Evolutionary conservation across 1,140 invertebrate species (phyloP).

Genomic region (Druon quercuslanigerum): DNA sequence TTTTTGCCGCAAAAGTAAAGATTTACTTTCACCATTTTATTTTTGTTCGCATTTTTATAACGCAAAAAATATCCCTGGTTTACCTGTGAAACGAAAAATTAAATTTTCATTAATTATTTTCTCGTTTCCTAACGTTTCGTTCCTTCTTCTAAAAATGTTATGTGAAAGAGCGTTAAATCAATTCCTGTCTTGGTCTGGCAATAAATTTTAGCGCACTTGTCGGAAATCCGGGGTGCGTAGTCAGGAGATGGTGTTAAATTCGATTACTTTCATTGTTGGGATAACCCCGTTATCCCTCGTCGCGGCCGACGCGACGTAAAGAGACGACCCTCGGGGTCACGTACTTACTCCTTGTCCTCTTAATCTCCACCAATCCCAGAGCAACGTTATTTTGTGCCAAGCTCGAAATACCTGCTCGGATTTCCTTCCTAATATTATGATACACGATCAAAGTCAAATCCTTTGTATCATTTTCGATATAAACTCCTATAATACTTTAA

Average conservation of each 20-base stretch:
- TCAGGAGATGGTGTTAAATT: constrained; percentile 71
- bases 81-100: too few species aligned
- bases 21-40: too few species aligned
- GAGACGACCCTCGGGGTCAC: constrained; percentile 66
- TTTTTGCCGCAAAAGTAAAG: too few species aligned
- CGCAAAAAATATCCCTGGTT: too few species aligned
- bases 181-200: constrained; percentile 35
- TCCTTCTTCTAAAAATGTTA: too few species aligned
- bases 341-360: constrained; percentile 68
- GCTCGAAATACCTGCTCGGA: constrained; percentile 33
- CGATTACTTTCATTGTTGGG: constrained; percentile 73
- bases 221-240: constrained; percentile 58
- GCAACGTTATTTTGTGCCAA: constrained; percentile 44
- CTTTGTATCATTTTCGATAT: background rate
- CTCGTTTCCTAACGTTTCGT: too few species aligned
- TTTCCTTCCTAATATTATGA: background rate
- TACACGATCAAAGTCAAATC: constrained; percentile 26
- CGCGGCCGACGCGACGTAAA: constrained; percentile 63
- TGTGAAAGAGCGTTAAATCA: background rate
- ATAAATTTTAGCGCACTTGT: constrained; percentile 59
- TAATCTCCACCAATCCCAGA: constrained; percentile 65
- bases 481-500: background rate
- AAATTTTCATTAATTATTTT: too few species aligned
- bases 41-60: too few species aligned
- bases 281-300: constrained; percentile 69